phyloP scores from a whole-genome alignment of 2,797 vertebrate genomes.

The Thalassophryne amazonica region DNA sequence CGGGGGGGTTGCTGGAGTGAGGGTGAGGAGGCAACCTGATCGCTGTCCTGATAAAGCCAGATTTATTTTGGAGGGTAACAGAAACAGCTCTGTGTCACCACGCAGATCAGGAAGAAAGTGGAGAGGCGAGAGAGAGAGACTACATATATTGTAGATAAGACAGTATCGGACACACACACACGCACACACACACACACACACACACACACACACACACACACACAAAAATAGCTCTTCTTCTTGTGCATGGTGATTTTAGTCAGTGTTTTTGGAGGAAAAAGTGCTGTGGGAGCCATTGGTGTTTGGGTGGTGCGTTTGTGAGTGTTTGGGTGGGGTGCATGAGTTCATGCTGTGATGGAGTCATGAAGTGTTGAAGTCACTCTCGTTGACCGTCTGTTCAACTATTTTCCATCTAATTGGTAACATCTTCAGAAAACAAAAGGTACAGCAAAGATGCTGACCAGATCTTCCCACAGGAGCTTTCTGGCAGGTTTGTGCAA shows the following conservation, averaged over 20 bases:
- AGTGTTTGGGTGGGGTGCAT: conserved; percentile 51
- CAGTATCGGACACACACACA: too few relatives aligned
- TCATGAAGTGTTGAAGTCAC: conserved; percentile 22
- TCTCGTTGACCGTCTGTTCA: conserved; percentile 17
- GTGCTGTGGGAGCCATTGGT: conserved; percentile 2
- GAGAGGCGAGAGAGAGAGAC: conserved; percentile 5
- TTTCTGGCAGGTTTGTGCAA: too few relatives aligned
- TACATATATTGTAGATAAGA: too few relatives aligned
- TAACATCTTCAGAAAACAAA: too few relatives aligned
- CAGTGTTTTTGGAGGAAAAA: neutral
- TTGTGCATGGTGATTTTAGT: conserved; percentile 21
- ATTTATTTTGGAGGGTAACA: conserved; percentile 75
- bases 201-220: too few relatives aligned
- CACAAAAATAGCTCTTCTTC: too few relatives aligned
- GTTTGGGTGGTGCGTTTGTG: conserved; percentile 40
- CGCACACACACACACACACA: too few relatives aligned
- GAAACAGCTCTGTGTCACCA: conserved; percentile 68
- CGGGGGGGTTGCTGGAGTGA: conserved; percentile 12
- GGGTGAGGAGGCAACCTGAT: conserved; percentile 59
- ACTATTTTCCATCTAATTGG: too few relatives aligned
- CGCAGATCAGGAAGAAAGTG: conserved; percentile 49
- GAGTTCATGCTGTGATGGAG: conserved; percentile 13
- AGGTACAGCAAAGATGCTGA: too few relatives aligned
- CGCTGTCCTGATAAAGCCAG: conserved; percentile 64
- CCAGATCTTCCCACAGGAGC: too few relatives aligned